phyloP scores from a whole-genome alignment of 2,888 invertebrate species.

The Salticus scenicus region DNA sequence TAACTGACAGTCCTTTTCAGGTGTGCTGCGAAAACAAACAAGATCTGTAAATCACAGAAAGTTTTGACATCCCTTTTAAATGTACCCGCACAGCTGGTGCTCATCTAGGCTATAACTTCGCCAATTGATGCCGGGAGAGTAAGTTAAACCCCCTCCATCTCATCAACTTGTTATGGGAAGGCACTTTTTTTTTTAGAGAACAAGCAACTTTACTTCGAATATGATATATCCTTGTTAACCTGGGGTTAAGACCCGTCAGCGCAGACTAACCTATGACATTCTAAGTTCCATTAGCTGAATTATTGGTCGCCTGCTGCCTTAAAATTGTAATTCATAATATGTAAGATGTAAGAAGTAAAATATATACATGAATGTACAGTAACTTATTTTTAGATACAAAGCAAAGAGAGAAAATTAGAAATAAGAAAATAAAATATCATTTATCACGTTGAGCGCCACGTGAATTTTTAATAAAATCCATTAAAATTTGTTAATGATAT shows the following conservation, averaged over 20 bases:
- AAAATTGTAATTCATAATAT: too few relatives aligned
- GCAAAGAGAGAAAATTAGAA: too few relatives aligned
- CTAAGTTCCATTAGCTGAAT: not conserved
- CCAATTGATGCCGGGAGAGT: not conserved
- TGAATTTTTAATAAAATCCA: too few relatives aligned
- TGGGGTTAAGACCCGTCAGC: not conserved
- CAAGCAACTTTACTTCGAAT: not conserved
- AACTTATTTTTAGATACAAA: too few relatives aligned
- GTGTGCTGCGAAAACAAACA: conserved; percentile 15
- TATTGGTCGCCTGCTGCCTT: not conserved
- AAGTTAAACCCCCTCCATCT: not conserved
- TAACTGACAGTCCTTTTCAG: not conserved
- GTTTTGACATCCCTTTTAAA: conserved; percentile 7
- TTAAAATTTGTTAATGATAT: too few relatives aligned
- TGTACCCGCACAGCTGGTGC: conserved; percentile 51
- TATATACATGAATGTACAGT: too few relatives aligned
- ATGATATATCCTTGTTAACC: conserved; percentile 13
- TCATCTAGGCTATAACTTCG: conserved; percentile 23
- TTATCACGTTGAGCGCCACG: too few relatives aligned
- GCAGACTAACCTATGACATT: not conserved
- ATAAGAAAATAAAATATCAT: too few relatives aligned
- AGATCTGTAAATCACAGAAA: conserved; percentile 24
- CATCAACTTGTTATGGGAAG: not conserved
- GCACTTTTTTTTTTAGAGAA: not conserved
- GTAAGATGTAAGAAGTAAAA: too few relatives aligned